Percentiles rank a stretch among this genome's conserved stretches.
phyloP scores from a whole-genome alignment of 2,113 vertebrate genomes.

The Lophius piscatorius region DNA sequence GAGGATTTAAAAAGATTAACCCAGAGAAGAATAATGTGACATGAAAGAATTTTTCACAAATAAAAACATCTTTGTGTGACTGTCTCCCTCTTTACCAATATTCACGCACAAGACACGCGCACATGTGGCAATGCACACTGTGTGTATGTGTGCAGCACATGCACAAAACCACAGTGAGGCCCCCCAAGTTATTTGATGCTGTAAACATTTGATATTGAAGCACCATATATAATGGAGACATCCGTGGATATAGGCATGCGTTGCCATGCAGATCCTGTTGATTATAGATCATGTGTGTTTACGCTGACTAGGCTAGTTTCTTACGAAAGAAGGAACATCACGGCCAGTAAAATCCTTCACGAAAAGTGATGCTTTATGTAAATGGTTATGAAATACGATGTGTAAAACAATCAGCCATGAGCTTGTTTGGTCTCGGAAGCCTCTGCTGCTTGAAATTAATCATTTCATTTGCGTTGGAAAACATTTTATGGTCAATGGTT shows the following conservation, averaged over 20 bases:
- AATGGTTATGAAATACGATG: not conserved
- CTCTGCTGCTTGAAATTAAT: conserved; percentile 34
- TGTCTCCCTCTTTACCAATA: not conserved
- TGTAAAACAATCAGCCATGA: conserved; percentile 10
- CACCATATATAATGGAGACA: conserved; percentile 50
- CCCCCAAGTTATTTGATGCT: conserved; percentile 52
- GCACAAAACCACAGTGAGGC: conserved; percentile 25
- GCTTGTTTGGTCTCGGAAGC: conserved; percentile 26
- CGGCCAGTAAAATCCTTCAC: conserved; percentile 11
- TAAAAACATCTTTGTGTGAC: conserved; percentile 21
- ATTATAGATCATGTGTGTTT: conserved; percentile 58
- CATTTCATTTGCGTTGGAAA: conserved; percentile 16
- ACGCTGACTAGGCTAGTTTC: conserved; percentile 22
- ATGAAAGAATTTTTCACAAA: conserved; percentile 15
- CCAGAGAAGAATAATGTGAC: conserved; percentile 7
- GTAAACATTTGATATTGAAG: conserved; percentile 60
- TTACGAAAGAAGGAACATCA: not conserved
- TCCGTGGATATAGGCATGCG: conserved; percentile 20
- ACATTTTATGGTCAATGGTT: conserved; percentile 16
- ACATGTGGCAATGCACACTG: not conserved
- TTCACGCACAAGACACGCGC: not conserved
- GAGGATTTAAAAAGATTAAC: conserved; percentile 26
- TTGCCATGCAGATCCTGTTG: conserved; percentile 36
- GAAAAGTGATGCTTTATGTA: conserved; percentile 25
- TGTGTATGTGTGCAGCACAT: conserved; percentile 51